Percentiles rank a stretch among this genome's conserved stretches.
phyloP scores from a whole-genome alignment of 1,140 invertebrate genomes.

The Aphelenchoides avenae region DNA sequence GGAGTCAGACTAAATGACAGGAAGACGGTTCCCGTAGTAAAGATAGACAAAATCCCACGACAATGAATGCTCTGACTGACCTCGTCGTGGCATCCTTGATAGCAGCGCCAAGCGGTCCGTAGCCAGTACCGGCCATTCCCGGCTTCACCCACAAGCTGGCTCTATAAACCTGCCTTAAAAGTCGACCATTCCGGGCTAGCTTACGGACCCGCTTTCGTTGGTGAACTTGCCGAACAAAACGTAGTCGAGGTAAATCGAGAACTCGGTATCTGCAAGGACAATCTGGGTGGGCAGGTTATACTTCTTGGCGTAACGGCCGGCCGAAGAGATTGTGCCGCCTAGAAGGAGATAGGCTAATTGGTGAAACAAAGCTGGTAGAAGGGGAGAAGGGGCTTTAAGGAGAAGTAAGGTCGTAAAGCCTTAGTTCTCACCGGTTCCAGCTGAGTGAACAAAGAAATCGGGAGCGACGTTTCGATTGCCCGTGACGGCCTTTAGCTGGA shows the following conservation, averaged over 20 bases:
- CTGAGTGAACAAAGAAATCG: too few species aligned
- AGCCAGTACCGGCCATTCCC: conserved; percentile 1
- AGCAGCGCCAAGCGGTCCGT: not conserved
- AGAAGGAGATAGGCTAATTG: too few species aligned
- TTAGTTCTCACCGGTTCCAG: too few species aligned
- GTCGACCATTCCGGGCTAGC: not conserved
- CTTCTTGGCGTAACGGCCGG: conserved; percentile 26
- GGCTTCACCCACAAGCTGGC: conserved; percentile 18
- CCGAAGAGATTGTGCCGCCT: conserved; percentile 17
- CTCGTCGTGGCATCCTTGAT: conserved; percentile 3
- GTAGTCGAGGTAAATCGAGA: conserved; percentile 20
- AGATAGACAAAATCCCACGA: not conserved
- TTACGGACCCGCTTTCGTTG: conserved; percentile 1
- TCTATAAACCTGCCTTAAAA: not conserved
- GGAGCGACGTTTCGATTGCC: too few species aligned
- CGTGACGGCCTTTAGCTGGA: too few species aligned
- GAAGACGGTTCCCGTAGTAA: not conserved
- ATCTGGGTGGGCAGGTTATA: conserved; percentile 16
- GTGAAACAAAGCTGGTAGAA: too few species aligned
- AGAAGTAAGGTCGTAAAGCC: too few species aligned
- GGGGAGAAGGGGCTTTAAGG: too few species aligned
- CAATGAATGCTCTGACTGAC: conserved; percentile 4
- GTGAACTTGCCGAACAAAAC: conserved; percentile 6
- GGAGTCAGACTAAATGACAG: conserved; percentile 23
- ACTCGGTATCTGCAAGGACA: conserved; percentile 24